A percentile compares a stretch with the other conserved stretches of the same genome.
phyloP scores from a whole-genome alignment of 2,888 invertebrate species.

The Acleris laterana region DNA sequence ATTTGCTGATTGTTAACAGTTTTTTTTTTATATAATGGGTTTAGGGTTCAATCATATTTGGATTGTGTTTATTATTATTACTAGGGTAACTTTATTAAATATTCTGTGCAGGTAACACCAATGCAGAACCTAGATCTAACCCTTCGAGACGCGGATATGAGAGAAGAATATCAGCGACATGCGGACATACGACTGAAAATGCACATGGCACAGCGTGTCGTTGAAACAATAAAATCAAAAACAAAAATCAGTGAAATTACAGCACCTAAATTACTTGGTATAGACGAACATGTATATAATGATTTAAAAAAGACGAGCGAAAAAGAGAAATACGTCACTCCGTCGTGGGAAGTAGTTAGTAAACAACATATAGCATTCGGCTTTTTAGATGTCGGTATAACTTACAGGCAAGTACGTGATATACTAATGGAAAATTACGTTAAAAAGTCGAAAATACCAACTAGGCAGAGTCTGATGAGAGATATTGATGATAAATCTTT shows the following conservation, averaged over 20 bases:
- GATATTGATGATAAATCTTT: slow-evolving; percentile 2
- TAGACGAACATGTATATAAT: not conserved
- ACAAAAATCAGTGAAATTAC: not conserved
- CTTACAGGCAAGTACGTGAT: slow-evolving; percentile 19
- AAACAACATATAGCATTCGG: not conserved
- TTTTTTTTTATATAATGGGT: too few species aligned
- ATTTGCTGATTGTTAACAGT: too few species aligned
- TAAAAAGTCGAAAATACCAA: slow-evolving; percentile 11
- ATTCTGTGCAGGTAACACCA: too few species aligned
- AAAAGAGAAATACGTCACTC: not conserved
- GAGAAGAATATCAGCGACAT: too few species aligned
- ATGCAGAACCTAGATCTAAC: too few species aligned
- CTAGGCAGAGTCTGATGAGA: not conserved
- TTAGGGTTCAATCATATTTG: too few species aligned
- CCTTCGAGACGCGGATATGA: not conserved
- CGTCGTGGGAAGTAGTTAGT: not conserved
- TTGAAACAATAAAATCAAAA: not conserved
- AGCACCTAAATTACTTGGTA: not conserved
- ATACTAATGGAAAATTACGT: slow-evolving; percentile 20
- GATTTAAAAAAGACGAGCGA: not conserved
- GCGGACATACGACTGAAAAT: slow-evolving; percentile 3
- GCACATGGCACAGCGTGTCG: not conserved
- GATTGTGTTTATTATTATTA: too few species aligned
- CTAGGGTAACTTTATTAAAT: too few species aligned
- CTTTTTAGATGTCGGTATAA: not conserved